Percentiles rank a stretch among this genome's conserved stretches.
Evolutionary conservation across 2,888 invertebrate species (phyloP).

Genomic region (Apotomis capreana): DNA sequence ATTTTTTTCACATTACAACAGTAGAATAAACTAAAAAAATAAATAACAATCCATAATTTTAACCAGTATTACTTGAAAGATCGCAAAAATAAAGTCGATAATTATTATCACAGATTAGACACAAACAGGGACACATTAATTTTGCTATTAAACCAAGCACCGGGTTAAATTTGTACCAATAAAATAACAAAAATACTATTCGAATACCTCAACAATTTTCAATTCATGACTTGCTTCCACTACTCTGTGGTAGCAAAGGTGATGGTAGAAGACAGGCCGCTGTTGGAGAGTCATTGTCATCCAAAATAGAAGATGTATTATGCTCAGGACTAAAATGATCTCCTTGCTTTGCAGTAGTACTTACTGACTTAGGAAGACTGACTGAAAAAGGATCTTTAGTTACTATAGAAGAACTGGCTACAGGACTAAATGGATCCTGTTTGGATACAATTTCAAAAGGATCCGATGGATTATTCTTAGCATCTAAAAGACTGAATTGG

Average conservation of each 20-base stretch:
- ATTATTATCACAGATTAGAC: conserved; percentile 27
- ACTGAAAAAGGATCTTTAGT: conserved; percentile 44
- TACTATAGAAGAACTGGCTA: conserved; percentile 13
- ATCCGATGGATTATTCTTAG: conserved; percentile 55
- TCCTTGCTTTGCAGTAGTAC: conserved; percentile 30
- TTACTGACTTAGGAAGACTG: too few species aligned
- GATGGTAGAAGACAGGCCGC: conserved; percentile 81
- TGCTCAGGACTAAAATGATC: conserved; percentile 21
- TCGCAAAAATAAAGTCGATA: conserved; percentile 17
- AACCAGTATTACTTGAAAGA: conserved; percentile 11
- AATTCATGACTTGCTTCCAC: conserved; percentile 55
- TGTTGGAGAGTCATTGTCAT: conserved; percentile 72
- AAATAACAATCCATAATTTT: conserved; percentile 27
- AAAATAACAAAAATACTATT: neutral
- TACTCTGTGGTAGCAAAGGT: conserved; percentile 81
- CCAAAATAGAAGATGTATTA: conserved; percentile 64
- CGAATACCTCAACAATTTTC: neutral
- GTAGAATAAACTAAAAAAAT: conserved; percentile 11
- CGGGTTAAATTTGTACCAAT: conserved; percentile 12
- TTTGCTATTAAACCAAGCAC: conserved; percentile 4
- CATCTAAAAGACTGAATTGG: conserved; percentile 65
- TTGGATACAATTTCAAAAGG: conserved; percentile 70
- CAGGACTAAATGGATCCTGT: conserved; percentile 51
- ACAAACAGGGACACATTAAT: conserved; percentile 8
- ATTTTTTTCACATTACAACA: neutral